These are phyloP conservation scores for Drosophila novamexicana DNA, from an alignment of 1,140 invertebrate genomes.

Conservation along the genomic window DNA sequence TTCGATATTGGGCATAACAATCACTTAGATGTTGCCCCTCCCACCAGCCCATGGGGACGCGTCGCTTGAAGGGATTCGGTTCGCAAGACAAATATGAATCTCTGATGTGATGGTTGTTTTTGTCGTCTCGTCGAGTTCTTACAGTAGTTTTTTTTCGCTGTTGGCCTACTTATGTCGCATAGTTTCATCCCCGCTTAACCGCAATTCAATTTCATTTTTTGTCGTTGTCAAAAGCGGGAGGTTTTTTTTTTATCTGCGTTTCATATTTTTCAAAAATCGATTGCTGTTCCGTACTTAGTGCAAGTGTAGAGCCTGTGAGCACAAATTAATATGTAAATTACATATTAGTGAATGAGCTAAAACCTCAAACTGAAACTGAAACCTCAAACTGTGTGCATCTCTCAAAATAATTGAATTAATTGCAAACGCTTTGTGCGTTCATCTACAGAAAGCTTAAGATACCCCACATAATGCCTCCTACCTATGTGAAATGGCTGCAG, in stretches of 20 bases:
- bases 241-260: slow-evolving; percentile 19
- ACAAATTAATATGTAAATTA: slow-evolving; percentile 21
- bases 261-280: slow-evolving; percentile 33
- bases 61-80: slow-evolving; percentile 39
- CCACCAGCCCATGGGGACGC: slow-evolving; percentile 10
- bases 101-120: slow-evolving; percentile 28
- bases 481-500: not conserved
- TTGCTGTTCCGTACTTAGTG: slow-evolving; percentile 18
- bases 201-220: slow-evolving; percentile 20
- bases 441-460: not conserved
- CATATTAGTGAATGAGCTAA: slow-evolving; percentile 2
- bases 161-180: slow-evolving; percentile 41
- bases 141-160: slow-evolving; percentile 17
- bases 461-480: not conserved
- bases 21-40: slow-evolving; percentile 34
- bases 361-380: not conserved
- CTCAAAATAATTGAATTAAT: slow-evolving; percentile 26
- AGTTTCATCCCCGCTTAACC: slow-evolving; percentile 42
- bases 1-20: slow-evolving; percentile 48
- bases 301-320: not conserved
- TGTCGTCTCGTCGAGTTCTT: not conserved
- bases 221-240: not conserved
- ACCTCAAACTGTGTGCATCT: slow-evolving; percentile 2
- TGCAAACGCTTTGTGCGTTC: not conserved
- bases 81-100: slow-evolving; percentile 49